Conservation (phyloP, 2,797 vertebrate genomes). For the Peromyscus attwateri region DNA sequence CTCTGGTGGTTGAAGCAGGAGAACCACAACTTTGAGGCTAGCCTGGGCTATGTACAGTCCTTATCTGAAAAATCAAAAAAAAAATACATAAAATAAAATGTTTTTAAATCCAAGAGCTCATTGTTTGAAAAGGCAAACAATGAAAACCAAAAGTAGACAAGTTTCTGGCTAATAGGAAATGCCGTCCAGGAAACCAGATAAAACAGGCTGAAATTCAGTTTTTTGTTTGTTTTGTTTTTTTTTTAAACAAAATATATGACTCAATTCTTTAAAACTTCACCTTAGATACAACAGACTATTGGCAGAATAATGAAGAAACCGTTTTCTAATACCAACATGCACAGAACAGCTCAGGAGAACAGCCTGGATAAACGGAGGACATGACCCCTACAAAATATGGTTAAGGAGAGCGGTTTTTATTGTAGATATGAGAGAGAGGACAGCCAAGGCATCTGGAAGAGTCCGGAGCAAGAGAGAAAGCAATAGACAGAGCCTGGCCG, state of each 20-base stretch:
- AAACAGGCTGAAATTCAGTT: background rate
- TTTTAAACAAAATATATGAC: background rate
- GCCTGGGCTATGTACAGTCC: background rate
- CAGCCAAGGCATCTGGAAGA: background rate
- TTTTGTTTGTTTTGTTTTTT: background rate
- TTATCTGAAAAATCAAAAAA: background rate
- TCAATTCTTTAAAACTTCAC: background rate
- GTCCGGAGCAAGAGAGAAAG: background rate
- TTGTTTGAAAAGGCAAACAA: slow-evolving; percentile 56
- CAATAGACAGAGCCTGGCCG: background rate
- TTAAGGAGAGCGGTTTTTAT: background rate
- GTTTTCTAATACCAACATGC: background rate
- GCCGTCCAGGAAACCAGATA: slow-evolving; percentile 14
- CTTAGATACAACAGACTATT: background rate
- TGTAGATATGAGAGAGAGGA: too few relatives aligned
- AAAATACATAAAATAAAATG: background rate
- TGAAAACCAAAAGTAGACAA: background rate
- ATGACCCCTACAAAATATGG: background rate
- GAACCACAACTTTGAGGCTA: background rate
- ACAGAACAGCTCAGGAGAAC: background rate
- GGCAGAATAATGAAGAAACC: background rate
- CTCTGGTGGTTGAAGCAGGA: background rate
- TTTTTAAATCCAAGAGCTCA: background rate
- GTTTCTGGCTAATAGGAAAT: slow-evolving; percentile 38
- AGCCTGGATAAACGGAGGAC: background rate